A percentile compares a stretch with the other conserved stretches of the same genome.
These are phyloP conservation scores for Melieria picta DNA, from an alignment of 2,888 invertebrate genomes.

Conservation along the genomic window DNA sequence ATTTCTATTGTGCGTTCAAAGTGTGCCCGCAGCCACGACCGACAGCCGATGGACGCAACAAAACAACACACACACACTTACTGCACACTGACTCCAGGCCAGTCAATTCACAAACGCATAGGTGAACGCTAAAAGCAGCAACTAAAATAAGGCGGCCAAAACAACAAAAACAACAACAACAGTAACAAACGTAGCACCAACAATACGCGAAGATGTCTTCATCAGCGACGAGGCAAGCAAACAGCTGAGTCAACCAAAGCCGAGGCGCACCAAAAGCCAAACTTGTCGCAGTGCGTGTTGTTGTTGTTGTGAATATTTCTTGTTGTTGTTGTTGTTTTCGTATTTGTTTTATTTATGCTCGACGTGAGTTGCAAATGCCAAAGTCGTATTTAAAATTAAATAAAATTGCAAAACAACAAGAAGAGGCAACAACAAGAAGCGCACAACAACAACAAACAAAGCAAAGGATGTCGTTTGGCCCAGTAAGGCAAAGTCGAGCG, in stretches of 20 bases:
- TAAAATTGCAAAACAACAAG: neutral
- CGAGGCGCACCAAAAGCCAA: neutral
- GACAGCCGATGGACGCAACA: too few relatives aligned
- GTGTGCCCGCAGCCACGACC: too few relatives aligned
- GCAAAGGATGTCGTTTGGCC: neutral
- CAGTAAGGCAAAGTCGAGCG: slow-evolving; percentile 6
- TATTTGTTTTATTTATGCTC: slow-evolving; percentile 58
- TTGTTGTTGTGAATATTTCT: slow-evolving; percentile 35
- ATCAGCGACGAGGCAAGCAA: slow-evolving; percentile 20
- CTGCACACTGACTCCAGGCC: too few relatives aligned
- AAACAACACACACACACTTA: too few relatives aligned
- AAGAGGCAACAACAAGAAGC: too few relatives aligned
- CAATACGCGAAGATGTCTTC: too few relatives aligned
- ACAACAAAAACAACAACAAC: too few relatives aligned
- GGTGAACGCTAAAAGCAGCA: too few relatives aligned
- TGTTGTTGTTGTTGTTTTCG: slow-evolving; percentile 44
- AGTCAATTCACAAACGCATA: too few relatives aligned
- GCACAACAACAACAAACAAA: neutral
- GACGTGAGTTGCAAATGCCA: slow-evolving; percentile 60
- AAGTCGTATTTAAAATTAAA: slow-evolving; percentile 18
- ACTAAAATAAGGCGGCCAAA: too few relatives aligned
- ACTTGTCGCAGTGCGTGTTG: slow-evolving; percentile 1
- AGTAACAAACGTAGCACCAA: too few relatives aligned
- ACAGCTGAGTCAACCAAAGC: neutral
- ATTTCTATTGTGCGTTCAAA: too few relatives aligned